Evolutionary conservation across 2,888 invertebrate genomes (phyloP), one percentile per base, ranked within the genome.

Genomic region (Caenorhabditis zanzibari): DNA sequence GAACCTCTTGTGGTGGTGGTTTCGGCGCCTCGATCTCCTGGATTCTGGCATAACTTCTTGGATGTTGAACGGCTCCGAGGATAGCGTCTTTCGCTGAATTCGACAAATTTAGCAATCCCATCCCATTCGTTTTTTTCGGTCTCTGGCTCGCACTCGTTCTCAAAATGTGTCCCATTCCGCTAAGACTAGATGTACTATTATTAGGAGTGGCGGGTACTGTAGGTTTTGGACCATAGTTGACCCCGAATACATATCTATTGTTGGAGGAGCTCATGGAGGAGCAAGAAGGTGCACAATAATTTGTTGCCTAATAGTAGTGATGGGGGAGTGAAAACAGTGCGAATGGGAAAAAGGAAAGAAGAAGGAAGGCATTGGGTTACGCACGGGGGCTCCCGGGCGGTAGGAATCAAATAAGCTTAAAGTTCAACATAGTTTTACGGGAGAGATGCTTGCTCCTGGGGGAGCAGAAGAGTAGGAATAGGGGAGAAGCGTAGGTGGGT

Each of bases 21-120:
- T 85, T 87, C 12, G 91, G 91, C 9, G 91, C 90, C 69, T 91
- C 91, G 19, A 91, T 85, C 80, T 90, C 89, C 81, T 89, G 90
- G 64, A 90, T 90, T 64, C 88, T 80, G 3, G 89, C 89, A 64
- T 90, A 90, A 69, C 88, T 88, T 77, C 82, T 80, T 28, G 91
- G 91, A 64, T 91, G 91, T 74, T 91, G 90, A 9, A 90, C 89
- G 24, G 87, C 81, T 38, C 88, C 88, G 58, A 90, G 77, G 52
- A 90, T 91, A 26, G 88, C 86, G 28, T 85, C 86, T 81, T 92
- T 91, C 9, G 91, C 91, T 91, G 88, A 86, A 91, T 61, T 52
- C 28, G 85, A 76, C 41, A 88, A 64, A 22, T 85, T 86, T 35
- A 88, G 49, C 41, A 88, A 71, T 2, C 84, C 82, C 88, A 88